Evolutionary conservation across 2,113 vertebrate genomes (phyloP), one percentile per base, ranked within the genome.

Genomic region (Salvelinus sp.): DNA sequence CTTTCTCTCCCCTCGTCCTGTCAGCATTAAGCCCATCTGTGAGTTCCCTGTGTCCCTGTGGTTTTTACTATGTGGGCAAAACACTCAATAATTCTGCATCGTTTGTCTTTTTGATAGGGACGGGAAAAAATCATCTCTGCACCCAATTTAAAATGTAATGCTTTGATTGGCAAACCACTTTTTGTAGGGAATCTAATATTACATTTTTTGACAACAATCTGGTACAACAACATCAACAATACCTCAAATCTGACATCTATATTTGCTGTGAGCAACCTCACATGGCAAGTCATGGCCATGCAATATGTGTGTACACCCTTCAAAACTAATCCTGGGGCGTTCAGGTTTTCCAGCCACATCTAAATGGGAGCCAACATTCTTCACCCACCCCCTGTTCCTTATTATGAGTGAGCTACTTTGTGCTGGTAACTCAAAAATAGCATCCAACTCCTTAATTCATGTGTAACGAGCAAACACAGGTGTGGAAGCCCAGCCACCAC

Each of bases 401-500:
- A 88, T 87, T 79, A 88, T 93, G 90, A 93, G 91, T 90, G 91
- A 88, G 72, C 72, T 85, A 91, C 91, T 93, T 90, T 93, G 91
- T 93, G 87, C 95, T 93, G 92, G 82, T 90, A 88, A 85, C 92
- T 94, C 95, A 92, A 95, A 95, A 96, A 96, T 94, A 95, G 93
- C 93, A 91, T 88, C 92, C 92, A 83, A 91, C 78, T 22, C 94
- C 94, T 94, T 97, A 96, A 97, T 97, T 96, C 96, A 92, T 95
- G 91, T 88, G 91, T 93, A 96, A 94, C 94, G 94, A 95, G 94
- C 94, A 96, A 95, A 95, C 96, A 95, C 96, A 98, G 96, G 96
- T 97, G 96, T 95, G 94, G 94, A 95, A 91, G 93, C 85, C 83
- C 78, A 79, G 71, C 82, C 80, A 83, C 83, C 74, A 73, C 77